Base-by-base conservation (phyloP, 2,888 invertebrate species). In the Lymantria dispar region DNA sequence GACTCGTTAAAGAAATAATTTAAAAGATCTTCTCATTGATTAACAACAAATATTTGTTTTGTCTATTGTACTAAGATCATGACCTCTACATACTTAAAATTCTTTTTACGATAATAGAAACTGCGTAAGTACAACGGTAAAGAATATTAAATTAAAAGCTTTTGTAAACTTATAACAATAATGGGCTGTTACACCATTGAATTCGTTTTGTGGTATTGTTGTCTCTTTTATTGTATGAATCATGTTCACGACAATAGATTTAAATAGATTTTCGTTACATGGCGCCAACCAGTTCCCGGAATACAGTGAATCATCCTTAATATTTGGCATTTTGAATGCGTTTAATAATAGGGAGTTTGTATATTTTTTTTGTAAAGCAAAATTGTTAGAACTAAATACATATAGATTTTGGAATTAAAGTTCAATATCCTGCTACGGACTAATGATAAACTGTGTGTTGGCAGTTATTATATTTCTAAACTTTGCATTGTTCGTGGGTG, bases 201-300 rank as follows among this genome's bases (percentile, higher is more conserved):
- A 50, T 14, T 13, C 13, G 11, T 43, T 47, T 47, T 44, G 9
- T 36, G 7, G 43, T 47, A 51, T 47, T 51, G 33, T 46, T 29
- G 14, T 33, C n/a, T 30, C 41, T 13, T 10, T 30, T 9, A 5
- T 31, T n/a, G 12, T 13, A 39, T 50, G 50, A 52, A 31, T 50
- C 49, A 51, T 14, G 12, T 10, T 33, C 15, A 13, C 29, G 36
- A 44, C 44, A 30, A 45, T 36, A 42, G 33, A 45, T 46, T 48
- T 39, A 38, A 41, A 44, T 40, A 14, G 45, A 9, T 11, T 15
- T 31, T 30, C 13, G 12, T 41, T 22, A 38, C 12, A 10, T 45
- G 52, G 52, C 52, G 52, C 52, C 45, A 38, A 38, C 10, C n/a
- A 37, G 46, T 47, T 48, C 38, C 13, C 22, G 13, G 12, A 47